Evolutionary conservation across 2,888 invertebrate genomes (phyloP).

Genomic region (Herminia tarsipennalis): DNA sequence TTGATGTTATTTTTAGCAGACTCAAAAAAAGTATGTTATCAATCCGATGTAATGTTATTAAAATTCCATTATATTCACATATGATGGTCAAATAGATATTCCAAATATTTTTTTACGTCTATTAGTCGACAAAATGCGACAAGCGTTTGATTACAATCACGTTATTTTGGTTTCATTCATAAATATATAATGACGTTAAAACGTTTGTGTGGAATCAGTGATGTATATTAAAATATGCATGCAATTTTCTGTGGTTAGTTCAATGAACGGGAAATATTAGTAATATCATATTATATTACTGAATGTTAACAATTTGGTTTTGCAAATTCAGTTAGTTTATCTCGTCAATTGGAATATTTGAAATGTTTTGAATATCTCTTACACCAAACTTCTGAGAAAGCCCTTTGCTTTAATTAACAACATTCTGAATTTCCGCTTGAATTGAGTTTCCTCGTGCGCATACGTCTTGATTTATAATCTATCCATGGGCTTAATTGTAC

Average conservation of each 20-base stretch:
- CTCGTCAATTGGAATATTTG: too few relatives aligned
- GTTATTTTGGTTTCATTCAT: constrained; percentile 6
- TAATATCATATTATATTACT: background rate
- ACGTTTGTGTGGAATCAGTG: constrained; percentile 8
- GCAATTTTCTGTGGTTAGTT: constrained; percentile 10
- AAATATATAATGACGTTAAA: constrained; percentile 11
- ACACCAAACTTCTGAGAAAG: too few relatives aligned
- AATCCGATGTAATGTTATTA: background rate
- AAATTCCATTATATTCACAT: too few relatives aligned
- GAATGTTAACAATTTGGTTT: background rate
- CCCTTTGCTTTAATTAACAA: too few relatives aligned
- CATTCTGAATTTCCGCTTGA: too few relatives aligned
- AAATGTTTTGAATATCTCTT: background rate
- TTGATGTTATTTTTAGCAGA: background rate
- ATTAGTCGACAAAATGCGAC: too few relatives aligned
- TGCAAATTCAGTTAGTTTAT: background rate
- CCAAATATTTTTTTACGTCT: too few relatives aligned
- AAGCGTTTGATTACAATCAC: constrained; percentile 1
- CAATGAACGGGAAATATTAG: background rate
- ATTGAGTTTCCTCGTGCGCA: too few relatives aligned
- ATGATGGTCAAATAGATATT: too few relatives aligned
- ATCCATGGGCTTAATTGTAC: too few relatives aligned
- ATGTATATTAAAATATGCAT: constrained; percentile 12
- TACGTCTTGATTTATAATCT: too few relatives aligned
- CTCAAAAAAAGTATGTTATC: too few relatives aligned